A percentile compares a stretch with the other conserved stretches of the same genome.
These are phyloP conservation scores for Dufourea novaeangliae DNA, from an alignment of 1,140 invertebrate genomes.

Conservation along the genomic window DNA sequence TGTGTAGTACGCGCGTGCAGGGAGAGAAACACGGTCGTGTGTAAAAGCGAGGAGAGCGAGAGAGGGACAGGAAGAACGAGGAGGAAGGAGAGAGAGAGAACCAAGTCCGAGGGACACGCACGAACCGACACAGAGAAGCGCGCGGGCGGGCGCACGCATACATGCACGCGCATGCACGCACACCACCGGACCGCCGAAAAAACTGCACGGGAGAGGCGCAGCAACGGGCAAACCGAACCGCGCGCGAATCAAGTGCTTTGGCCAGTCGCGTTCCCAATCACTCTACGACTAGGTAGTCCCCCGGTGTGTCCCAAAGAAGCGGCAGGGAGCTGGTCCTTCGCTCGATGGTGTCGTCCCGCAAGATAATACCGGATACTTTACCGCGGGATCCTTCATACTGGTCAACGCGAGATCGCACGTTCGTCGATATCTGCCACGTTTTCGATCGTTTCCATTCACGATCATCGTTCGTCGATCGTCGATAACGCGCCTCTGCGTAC, in stretches of 20 bases:
- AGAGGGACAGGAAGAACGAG: conserved; percentile 61
- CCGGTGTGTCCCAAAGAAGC: conserved; percentile 77
- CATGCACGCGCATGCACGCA: conserved; percentile 67
- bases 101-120: conserved; percentile 60
- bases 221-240: conserved; percentile 79
- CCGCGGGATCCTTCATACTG: conserved; percentile 42
- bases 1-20: conserved; percentile 29
- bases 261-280: conserved; percentile 82
- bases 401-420: conserved; percentile 41
- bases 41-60: conserved; percentile 58
- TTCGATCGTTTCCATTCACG: conserved; percentile 25
- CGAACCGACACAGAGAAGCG: conserved; percentile 40
- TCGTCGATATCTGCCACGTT: conserved; percentile 29
- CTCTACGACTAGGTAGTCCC: conserved; percentile 82
- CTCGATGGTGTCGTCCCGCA: conserved; percentile 63
- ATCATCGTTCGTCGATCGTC: conserved; percentile 6
- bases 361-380: conserved; percentile 65
- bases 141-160: conserved; percentile 61
- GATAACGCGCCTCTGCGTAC: neutral
- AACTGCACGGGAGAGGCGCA: conserved; percentile 82
- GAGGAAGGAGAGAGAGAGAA: conserved; percentile 59
- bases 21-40: conserved; percentile 53
- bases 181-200: conserved; percentile 76
- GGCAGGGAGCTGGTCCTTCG: conserved; percentile 67
- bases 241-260: conserved; percentile 82